phyloP scores from a whole-genome alignment of 2,113 vertebrate species.

The Dicrurus megarhynchus region DNA sequence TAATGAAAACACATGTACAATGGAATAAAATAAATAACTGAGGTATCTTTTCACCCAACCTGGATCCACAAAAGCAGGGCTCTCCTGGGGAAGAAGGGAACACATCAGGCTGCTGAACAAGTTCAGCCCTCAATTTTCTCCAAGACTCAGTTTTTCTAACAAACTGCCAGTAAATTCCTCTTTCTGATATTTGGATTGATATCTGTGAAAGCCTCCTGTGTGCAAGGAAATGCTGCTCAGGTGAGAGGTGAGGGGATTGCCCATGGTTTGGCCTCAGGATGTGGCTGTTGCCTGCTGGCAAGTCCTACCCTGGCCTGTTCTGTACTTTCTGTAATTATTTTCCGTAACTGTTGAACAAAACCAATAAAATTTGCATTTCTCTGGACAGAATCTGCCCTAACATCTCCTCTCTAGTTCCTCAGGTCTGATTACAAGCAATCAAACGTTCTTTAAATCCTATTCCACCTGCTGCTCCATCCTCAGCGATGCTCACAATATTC shows the following conservation, averaged over 20 bases:
- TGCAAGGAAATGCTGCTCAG: not conserved
- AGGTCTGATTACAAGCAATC: conserved; percentile 79
- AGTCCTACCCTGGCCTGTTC: not conserved
- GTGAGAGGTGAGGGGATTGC: not conserved
- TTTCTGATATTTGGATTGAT: not conserved
- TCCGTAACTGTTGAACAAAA: not conserved
- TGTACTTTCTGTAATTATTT: not conserved
- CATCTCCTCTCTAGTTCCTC: conserved; percentile 79
- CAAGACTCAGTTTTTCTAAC: not conserved
- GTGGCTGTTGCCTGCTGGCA: not conserved
- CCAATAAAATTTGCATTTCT: not conserved
- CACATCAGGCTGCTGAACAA: not conserved
- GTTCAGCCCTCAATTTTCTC: not conserved
- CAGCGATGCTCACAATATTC: conserved; percentile 37
- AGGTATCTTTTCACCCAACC: not conserved
- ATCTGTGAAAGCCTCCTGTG: not conserved
- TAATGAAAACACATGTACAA: not conserved
- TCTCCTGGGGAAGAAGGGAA: not conserved
- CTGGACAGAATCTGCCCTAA: not conserved
- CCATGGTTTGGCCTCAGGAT: not conserved
- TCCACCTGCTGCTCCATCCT: conserved; percentile 73
- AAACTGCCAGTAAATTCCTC: not conserved
- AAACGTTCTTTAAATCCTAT: conserved; percentile 70
- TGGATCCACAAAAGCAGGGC: not conserved
- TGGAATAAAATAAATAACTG: not conserved